Evolutionary conservation across 2,888 invertebrate species (phyloP), one percentile per base, ranked within the genome.

Genomic region (Notodonta dromedarius): DNA sequence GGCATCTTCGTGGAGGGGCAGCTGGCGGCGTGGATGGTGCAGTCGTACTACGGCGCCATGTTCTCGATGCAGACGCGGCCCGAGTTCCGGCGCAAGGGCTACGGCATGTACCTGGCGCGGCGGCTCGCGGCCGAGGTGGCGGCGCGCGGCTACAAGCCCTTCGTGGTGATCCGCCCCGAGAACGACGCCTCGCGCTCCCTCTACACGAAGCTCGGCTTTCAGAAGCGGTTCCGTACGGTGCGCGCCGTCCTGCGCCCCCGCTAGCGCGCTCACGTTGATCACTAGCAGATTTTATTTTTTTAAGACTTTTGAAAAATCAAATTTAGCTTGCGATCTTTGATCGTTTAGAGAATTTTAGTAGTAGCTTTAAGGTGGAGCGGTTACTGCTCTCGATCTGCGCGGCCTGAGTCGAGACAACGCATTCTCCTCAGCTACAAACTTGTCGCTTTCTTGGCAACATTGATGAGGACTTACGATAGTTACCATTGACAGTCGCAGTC

Each of bases 1-100:
- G 97, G 97, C 48, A 95, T 97, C 69, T 97, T 97, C 88, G 95
- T 94, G 79, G 94, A 94, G 60, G 96, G 96, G 57, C 95, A 96
- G 77, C 91, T 97, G 69, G 97, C 97, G 46, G 97, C 97, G 39
- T 97, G 97, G 97, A 97, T 97, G 97, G 96, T 97, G 56, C 97
- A 97, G 87, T 97, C 97, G 24, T 97, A 97, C 89, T 97, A 97
- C 88, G 97, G 97, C 35, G 97, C 97, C 67, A 97, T 97, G 97
- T 97, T 97, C 93, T 97, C 97, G 58, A 97, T 97, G 97, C 97
- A 97, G 90, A 97, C 97, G 62, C 95, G 95, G 79, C 96, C 96
- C 57, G 96, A 96, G 86, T 96, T 95, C 87, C 95, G 96, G 68
- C 94, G 92, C 71, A 96, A 96, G 91, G 96, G 96, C 83, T 96